Evolutionary conservation across 1,140 invertebrate species (phyloP), one percentile per base, ranked within the genome.

Genomic region (Drosophila orena): DNA sequence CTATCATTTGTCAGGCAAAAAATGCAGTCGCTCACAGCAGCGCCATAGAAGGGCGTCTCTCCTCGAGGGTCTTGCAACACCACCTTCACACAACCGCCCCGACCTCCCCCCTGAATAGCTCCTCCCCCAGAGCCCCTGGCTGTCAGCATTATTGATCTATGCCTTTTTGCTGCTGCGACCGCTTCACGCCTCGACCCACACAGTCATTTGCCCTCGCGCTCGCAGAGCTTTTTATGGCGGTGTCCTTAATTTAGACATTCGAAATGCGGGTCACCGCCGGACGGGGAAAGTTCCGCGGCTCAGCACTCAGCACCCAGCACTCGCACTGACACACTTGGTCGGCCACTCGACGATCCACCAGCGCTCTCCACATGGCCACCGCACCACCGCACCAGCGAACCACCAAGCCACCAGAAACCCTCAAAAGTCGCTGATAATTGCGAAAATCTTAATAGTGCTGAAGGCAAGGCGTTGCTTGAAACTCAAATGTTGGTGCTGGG

Each of bases 201-300:
- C 75, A 86, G 58, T 56, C 50, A 55, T 62, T 68, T 61, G 60
- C 57, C 66, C 56, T 71, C 64, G 64, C 58, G 50, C 42, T 56
- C 65, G 11, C 43, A 46, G 71, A 86, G 83, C 83, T 86, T 86
- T 78, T 86, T 83, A 79, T 86, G 84, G 84, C 52, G 83, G 79
- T 86, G 83, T 86, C 83, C 83, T 86, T 86, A 86, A 86, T 86
- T 86, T 86, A 86, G 83, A 86, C 79, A 79, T 89, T 57, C 61
- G 59, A 88, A 86, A 86, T 86, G 83, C 83, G 83, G 84, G 83
- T 86, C 83, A 86, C 47, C 56, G 59, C 55, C 65, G 47, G 66
- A 71, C 34, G 56, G 79, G 46, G 59, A 75, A 77, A 83, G 59
- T 60, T 58, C 65, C 65, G 42, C 47, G 24, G 62, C 49, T 38